Percentiles rank a stretch among this genome's conserved stretches.
Evolutionary conservation across 1,140 invertebrate species (phyloP).

Genomic region (Hypothenemus hampei): DNA sequence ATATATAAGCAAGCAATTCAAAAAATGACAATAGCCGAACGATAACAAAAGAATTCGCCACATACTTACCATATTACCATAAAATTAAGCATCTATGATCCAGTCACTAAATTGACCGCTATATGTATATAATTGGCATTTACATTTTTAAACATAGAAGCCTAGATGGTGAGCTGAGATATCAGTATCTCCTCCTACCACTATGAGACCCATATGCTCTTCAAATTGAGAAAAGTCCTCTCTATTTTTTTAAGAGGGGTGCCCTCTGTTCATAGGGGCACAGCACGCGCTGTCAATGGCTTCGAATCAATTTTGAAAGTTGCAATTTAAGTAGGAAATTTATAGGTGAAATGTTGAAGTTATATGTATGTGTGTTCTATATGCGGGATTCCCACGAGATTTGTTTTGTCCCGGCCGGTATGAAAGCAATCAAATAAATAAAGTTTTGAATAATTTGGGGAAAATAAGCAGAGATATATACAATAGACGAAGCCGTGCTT

Average conservation of each 20-base stretch:
- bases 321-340: not conserved
- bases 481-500: too few relatives aligned
- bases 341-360: not conserved
- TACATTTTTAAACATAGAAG: too few relatives aligned
- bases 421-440: too few relatives aligned
- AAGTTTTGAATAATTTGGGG: too few relatives aligned
- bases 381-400: conserved; percentile 26
- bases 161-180: conserved; percentile 7
- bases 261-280: conserved; percentile 13
- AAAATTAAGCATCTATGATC: too few relatives aligned
- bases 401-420: not conserved
- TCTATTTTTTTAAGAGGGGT: conserved; percentile 10
- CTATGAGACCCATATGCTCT: conserved; percentile 17
- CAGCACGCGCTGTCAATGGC: conserved; percentile 10
- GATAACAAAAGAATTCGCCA: too few relatives aligned
- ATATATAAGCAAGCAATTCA: too few relatives aligned
- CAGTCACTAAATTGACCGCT: too few relatives aligned
- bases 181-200: conserved; percentile 19
- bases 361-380: not conserved
- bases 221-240: conserved; percentile 1
- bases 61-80: too few relatives aligned
- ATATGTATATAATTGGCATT: too few relatives aligned
- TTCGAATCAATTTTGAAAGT: not conserved
- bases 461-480: too few relatives aligned
- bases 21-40: too few relatives aligned